Conservation (phyloP, 2,888 invertebrate genomes). For the Matsumyia berberina region DNA sequence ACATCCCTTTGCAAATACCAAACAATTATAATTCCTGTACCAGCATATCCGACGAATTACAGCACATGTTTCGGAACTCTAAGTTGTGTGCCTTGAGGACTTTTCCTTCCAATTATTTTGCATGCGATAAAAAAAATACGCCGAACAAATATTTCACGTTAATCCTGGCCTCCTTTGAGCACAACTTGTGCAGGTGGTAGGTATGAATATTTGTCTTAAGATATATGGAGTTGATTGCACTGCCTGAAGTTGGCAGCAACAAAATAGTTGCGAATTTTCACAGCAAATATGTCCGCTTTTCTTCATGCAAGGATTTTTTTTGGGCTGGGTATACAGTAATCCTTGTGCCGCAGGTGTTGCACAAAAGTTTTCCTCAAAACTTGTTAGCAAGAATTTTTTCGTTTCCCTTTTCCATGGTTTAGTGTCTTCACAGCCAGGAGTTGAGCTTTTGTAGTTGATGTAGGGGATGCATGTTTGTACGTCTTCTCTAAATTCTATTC, state of each 20-base stretch:
- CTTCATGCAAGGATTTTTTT: not conserved
- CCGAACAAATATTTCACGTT: not conserved
- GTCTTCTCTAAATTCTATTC: no score
- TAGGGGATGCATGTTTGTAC: no score
- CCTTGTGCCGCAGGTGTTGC: not conserved
- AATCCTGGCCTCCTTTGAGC: not conserved
- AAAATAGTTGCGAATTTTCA: not conserved
- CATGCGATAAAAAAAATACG: not conserved
- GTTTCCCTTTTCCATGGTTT: not conserved
- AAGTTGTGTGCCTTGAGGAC: not conserved
- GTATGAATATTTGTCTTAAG: not conserved
- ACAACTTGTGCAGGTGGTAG: no score
- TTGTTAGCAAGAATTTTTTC: slow-evolving; percentile 9
- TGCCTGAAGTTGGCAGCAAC: slow-evolving; percentile 5
- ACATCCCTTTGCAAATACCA: not conserved
- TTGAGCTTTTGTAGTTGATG: no score
- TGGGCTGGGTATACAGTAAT: not conserved
- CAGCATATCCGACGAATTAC: slow-evolving; percentile 9
- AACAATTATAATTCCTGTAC: slow-evolving; percentile 14
- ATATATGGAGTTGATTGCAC: not conserved
- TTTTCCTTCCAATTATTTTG: slow-evolving; percentile 2
- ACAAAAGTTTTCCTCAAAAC: not conserved
- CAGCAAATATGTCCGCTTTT: not conserved
- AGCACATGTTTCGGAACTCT: slow-evolving; percentile 1
- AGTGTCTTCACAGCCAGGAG: not conserved